Conservation (phyloP, 2,888 invertebrate genomes). For the Phymatocera aterrima region DNA sequence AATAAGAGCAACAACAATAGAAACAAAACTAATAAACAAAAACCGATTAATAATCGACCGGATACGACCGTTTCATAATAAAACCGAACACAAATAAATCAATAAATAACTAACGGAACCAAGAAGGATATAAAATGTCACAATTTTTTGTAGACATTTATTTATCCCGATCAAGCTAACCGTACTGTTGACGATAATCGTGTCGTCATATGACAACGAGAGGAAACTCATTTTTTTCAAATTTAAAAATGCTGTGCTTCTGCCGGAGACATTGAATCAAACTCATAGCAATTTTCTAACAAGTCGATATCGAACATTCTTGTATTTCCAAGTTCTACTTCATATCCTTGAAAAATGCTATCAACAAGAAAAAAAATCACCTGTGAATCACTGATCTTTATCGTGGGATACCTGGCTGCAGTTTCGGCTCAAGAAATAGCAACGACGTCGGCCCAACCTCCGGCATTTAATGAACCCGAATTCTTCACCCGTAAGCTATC, state of each 20-base stretch:
- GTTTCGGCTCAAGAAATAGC: slow-evolving; percentile 46
- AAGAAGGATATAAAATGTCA: not conserved
- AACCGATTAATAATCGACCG: not conserved
- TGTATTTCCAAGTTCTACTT: not conserved
- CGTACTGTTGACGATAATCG: not conserved
- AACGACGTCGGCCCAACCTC: slow-evolving; percentile 46
- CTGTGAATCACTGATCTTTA: not conserved
- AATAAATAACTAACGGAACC: not conserved
- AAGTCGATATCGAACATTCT: not conserved
- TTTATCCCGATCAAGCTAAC: not conserved
- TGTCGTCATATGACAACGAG: not conserved
- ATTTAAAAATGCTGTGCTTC: not conserved
- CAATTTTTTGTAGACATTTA: not conserved
- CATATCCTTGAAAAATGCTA: not conserved
- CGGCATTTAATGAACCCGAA: slow-evolving; percentile 64
- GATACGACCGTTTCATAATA: too few species aligned
- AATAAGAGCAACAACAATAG: not conserved
- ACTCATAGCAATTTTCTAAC: not conserved
- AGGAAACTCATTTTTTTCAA: not conserved
- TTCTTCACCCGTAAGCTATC: slow-evolving; percentile 68
- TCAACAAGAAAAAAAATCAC: slow-evolving; percentile 2
- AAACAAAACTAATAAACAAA: not conserved
- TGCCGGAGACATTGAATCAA: not conserved
- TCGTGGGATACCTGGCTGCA: slow-evolving; percentile 11
- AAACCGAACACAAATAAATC: not conserved